phyloP scores from a whole-genome alignment of 2,888 invertebrate genomes.

The Antitype chi region DNA sequence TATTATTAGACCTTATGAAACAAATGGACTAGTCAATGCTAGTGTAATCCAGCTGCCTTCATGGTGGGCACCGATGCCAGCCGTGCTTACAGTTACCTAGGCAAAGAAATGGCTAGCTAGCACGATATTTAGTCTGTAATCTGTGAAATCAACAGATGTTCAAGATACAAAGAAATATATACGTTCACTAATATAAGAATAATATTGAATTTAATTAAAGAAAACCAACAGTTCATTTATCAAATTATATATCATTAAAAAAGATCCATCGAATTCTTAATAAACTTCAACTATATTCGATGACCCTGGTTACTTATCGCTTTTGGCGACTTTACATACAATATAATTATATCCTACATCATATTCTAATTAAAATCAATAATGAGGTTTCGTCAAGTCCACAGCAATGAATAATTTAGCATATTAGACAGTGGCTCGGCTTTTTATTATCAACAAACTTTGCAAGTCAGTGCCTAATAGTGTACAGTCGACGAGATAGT shows the following conservation, averaged over 20 bases:
- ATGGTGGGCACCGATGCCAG: background rate
- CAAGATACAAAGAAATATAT: background rate
- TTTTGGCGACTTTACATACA: no score
- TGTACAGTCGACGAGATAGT: constrained; percentile 21
- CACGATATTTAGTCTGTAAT: background rate
- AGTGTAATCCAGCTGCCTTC: background rate
- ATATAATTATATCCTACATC: background rate
- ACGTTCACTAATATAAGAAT: background rate
- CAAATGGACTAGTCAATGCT: background rate
- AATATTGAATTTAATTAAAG: no score
- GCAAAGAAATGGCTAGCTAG: background rate
- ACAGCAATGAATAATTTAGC: constrained; percentile 25
- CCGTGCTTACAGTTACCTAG: background rate
- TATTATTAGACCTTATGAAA: background rate
- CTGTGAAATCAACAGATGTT: background rate
- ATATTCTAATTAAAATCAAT: constrained; percentile 38
- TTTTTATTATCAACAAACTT: constrained; percentile 22
- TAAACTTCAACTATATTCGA: no score
- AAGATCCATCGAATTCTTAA: no score
- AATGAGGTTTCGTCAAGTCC: constrained; percentile 15
- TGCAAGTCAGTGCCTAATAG: constrained; percentile 34
- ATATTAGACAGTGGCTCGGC: constrained; percentile 11
- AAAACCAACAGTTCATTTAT: no score
- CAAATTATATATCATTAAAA: no score
- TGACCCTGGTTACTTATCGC: no score